Conservation (phyloP, 2,888 invertebrate genomes). For the Clanis bilineata region DNA sequence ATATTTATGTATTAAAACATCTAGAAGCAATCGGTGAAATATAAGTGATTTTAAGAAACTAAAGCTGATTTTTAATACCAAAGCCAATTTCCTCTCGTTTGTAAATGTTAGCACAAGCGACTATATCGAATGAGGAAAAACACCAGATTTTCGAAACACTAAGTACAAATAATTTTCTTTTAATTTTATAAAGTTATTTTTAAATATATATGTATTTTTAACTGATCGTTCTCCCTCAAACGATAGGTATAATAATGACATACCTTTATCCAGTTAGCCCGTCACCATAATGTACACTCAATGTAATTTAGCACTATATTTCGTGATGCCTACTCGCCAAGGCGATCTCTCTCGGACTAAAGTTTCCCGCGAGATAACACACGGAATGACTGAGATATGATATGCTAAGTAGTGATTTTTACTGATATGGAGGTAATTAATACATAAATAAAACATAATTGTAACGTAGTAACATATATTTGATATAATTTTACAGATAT, state of each 20-base stretch:
- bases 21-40: too few relatives aligned
- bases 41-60: too few relatives aligned
- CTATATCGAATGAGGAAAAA: background rate
- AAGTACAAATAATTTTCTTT: background rate
- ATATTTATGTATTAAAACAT: too few relatives aligned
- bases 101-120: slow-evolving; percentile 7
- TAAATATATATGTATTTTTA: background rate
- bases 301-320: slow-evolving; percentile 30
- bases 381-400: slow-evolving; percentile 54
- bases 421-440: slow-evolving; percentile 27
- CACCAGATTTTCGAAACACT: background rate
- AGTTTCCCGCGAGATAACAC: slow-evolving; percentile 36
- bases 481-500: slow-evolving; percentile 73
- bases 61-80: background rate
- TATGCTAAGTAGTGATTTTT: slow-evolving; percentile 39
- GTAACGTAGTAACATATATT: slow-evolving; percentile 78
- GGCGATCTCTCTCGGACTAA: slow-evolving; percentile 39
- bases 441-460: slow-evolving; percentile 75
- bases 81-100: slow-evolving; percentile 3
- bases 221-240: slow-evolving; percentile 53
- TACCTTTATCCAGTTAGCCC: slow-evolving; percentile 68
- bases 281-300: slow-evolving; percentile 68
- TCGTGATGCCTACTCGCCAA: slow-evolving; percentile 35
- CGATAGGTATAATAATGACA: slow-evolving; percentile 36
- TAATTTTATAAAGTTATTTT: background rate